A percentile compares a stretch with the other conserved stretches of the same genome.
Conservation (phyloP, 2,113 vertebrate genomes). For the Paramisgurnus dabryanus region DNA sequence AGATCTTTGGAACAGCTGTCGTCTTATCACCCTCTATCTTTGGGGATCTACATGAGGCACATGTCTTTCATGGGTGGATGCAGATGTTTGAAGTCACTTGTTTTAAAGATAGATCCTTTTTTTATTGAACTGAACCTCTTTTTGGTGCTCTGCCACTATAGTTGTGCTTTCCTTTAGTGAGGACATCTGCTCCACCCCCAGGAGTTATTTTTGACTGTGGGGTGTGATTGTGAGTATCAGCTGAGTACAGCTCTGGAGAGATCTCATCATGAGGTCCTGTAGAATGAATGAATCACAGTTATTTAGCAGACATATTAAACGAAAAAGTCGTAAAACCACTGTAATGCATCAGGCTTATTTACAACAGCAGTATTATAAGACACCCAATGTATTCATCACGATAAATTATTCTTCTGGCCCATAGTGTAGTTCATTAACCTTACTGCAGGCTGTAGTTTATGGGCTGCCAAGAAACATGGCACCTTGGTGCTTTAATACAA, state of each 20-base stretch:
- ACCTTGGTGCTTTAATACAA: no score
- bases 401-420: no score
- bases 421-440: no score
- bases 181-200: slow-evolving; percentile 1
- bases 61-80: neutral
- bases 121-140: neutral
- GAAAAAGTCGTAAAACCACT: neutral
- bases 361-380: no score
- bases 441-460: no score
- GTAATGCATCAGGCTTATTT: no score
- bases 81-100: slow-evolving; percentile 4
- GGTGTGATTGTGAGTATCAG: slow-evolving; percentile 10
- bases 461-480: no score
- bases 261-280: neutral
- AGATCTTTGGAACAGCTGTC: slow-evolving; percentile 40
- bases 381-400: no score
- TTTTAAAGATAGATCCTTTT: neutral
- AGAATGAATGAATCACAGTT: slow-evolving; percentile 15
- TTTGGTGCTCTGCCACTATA: neutral
- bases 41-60: slow-evolving; percentile 2
- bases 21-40: slow-evolving; percentile 1
- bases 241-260: slow-evolving; percentile 41
- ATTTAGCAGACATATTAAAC: neutral
- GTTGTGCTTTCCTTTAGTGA: neutral
- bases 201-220: slow-evolving; percentile 50